A percentile compares a stretch with the other conserved stretches of the same genome.
phyloP scores from a whole-genome alignment of 2,888 invertebrate genomes.

The Pandemis cinnamomeana region DNA sequence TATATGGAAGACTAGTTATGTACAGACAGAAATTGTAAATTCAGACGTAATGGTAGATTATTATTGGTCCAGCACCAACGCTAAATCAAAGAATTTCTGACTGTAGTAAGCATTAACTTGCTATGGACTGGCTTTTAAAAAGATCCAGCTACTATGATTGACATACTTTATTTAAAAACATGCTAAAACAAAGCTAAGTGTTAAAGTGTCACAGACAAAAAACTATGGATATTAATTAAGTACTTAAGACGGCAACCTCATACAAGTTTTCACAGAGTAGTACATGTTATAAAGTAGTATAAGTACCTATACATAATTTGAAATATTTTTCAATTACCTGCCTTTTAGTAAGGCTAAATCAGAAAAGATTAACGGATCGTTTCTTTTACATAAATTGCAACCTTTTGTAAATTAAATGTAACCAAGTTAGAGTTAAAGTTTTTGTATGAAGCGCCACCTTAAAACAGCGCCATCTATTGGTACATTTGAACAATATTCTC shows the following conservation, averaged over 20 bases:
- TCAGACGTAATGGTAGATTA: not conserved
- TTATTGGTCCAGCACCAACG: not conserved
- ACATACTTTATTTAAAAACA: not conserved
- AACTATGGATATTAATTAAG: constrained; percentile 5
- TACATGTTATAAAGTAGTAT: no score
- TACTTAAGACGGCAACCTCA: constrained; percentile 3
- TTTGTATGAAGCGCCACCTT: constrained; percentile 2
- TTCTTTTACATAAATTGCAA: not conserved
- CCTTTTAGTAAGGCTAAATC: not conserved
- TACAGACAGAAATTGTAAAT: not conserved
- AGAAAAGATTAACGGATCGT: not conserved
- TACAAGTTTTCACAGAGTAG: not conserved
- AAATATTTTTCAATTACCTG: no score
- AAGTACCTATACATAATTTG: no score
- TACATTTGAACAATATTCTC: constrained; percentile 47
- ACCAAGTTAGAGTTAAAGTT: not conserved
- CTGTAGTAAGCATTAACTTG: not conserved
- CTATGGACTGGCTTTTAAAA: not conserved
- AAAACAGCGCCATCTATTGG: constrained; percentile 36
- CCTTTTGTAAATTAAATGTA: no score
- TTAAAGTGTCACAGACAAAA: not conserved
- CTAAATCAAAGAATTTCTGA: not conserved
- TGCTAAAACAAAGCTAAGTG: not conserved
- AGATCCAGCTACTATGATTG: not conserved
- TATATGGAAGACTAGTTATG: not conserved